Evolutionary conservation across 2,797 vertebrate species (phyloP).

Genomic region (Peromyscus attwateri): DNA sequence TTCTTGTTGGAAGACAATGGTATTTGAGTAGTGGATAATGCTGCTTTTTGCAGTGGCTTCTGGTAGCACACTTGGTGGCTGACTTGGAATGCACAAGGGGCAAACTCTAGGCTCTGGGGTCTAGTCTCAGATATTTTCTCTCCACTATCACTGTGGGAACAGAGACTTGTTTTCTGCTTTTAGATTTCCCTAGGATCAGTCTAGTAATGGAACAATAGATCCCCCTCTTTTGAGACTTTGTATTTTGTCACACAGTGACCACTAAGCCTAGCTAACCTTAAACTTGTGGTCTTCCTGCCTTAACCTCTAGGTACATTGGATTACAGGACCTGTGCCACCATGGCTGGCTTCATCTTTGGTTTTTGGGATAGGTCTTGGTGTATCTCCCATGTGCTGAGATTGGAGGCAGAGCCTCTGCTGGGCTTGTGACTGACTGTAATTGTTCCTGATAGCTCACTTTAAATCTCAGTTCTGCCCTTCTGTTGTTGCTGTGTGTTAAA

Average conservation of each 20-base stretch:
- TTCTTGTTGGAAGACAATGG: neutral
- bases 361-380: neutral
- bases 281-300: neutral
- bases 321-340: neutral
- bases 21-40: neutral
- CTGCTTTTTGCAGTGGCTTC: neutral
- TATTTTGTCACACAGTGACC: neutral
- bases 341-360: too few species aligned
- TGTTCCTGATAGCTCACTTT: neutral
- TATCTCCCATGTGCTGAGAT: neutral
- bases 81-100: neutral
- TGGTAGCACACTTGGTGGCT: neutral
- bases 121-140: neutral
- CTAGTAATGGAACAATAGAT: neutral
- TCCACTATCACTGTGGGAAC: neutral
- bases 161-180: neutral
- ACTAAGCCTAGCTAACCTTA: neutral
- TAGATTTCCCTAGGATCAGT: neutral
- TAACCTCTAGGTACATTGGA: neutral
- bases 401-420: neutral
- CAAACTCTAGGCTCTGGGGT: neutral
- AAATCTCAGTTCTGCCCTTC: neutral
- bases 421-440: slow-evolving; percentile 16
- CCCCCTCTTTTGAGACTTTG: neutral
- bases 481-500: neutral